These are phyloP conservation scores for Anolis apletophallus DNA, from an alignment of 2,797 vertebrate genomes.

Conservation along the genomic window DNA sequence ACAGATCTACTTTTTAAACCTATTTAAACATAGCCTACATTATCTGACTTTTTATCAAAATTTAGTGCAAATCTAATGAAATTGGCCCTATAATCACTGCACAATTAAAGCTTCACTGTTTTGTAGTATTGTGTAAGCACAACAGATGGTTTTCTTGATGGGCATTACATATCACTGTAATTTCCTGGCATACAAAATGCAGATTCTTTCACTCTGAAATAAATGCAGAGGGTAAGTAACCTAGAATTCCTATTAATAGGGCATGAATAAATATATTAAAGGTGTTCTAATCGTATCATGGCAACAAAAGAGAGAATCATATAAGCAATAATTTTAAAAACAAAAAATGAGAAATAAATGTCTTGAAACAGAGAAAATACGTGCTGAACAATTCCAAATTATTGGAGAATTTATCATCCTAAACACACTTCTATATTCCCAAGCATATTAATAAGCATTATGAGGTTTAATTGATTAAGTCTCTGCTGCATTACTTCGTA, in stretches of 20 bases:
- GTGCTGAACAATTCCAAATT: constrained; percentile 3
- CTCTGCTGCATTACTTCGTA: constrained; percentile 8
- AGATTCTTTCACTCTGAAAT: neutral
- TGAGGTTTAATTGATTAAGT: constrained; percentile 32
- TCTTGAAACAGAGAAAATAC: neutral
- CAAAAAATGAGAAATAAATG: constrained; percentile 14
- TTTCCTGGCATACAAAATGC: neutral
- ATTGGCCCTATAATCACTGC: neutral
- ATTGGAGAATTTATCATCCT: neutral
- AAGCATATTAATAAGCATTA: neutral
- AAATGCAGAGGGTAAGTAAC: neutral
- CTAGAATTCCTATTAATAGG: constrained; percentile 10
- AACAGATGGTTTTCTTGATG: neutral
- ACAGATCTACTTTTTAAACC: neutral
- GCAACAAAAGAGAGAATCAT: constrained; percentile 1
- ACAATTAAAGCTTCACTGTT: neutral
- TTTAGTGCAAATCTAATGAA: neutral
- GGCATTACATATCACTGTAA: neutral
- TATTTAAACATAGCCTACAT: neutral
- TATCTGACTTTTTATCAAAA: neutral
- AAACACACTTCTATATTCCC: constrained; percentile 12
- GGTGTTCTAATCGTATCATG: neutral
- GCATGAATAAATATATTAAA: neutral
- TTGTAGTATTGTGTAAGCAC: constrained; percentile 13
- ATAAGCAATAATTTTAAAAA: constrained; percentile 29